Evolutionary conservation across 2,888 invertebrate genomes (phyloP).

Genomic region (Melinaea marsaeus): DNA sequence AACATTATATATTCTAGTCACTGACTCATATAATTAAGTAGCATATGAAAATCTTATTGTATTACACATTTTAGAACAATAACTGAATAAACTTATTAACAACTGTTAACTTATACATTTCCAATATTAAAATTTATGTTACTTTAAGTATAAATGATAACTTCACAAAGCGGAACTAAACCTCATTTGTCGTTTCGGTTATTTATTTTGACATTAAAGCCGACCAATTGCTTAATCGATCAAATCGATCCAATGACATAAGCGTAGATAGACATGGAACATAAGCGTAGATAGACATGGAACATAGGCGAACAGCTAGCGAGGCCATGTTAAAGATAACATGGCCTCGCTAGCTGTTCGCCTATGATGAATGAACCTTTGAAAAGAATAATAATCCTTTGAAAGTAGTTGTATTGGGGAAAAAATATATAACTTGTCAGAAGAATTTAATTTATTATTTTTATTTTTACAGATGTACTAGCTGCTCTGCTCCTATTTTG

Average conservation of each 20-base stretch:
- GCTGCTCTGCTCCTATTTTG: too few species aligned
- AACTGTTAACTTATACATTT: not conserved
- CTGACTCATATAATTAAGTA: constrained; percentile 40
- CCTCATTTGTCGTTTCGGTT: constrained; percentile 17
- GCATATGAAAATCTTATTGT: constrained; percentile 6
- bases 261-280: too few species aligned
- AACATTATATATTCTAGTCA: constrained; percentile 55
- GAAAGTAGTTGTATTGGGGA: too few species aligned
- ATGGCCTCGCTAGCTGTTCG: constrained; percentile 1
- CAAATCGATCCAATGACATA: too few species aligned
- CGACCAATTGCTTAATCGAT: constrained; percentile 7
- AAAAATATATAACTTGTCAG: too few species aligned
- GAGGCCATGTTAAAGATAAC: not conserved
- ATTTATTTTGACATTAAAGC: constrained; percentile 21
- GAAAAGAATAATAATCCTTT: too few species aligned
- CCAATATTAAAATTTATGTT: not conserved
- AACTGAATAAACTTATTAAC: not conserved
- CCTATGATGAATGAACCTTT: too few species aligned
- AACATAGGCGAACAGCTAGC: too few species aligned
- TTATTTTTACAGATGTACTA: too few species aligned
- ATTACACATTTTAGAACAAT: constrained; percentile 2
- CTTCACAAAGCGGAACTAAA: constrained; percentile 21
- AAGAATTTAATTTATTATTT: too few species aligned
- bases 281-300: too few species aligned
- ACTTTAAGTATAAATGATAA: constrained; percentile 17